These are phyloP conservation scores for Oegoconia quadripuncta DNA, from an alignment of 2,888 invertebrate genomes.

Conservation along the genomic window DNA sequence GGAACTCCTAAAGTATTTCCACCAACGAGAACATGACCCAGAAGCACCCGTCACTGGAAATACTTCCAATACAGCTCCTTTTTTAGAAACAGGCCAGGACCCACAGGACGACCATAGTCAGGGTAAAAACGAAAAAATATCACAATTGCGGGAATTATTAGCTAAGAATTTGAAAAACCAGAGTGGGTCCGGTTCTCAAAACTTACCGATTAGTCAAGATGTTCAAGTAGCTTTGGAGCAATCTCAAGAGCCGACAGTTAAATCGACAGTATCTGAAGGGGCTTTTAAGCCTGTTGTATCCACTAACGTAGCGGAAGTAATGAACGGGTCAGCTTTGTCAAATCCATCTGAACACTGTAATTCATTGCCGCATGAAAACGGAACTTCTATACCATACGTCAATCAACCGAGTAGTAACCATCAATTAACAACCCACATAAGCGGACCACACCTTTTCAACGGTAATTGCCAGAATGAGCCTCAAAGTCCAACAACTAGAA, in stretches of 20 bases:
- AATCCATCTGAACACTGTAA: constrained; percentile 39
- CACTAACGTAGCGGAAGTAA: constrained; percentile 30
- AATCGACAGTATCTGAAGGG: constrained; percentile 45
- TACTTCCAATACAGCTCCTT: constrained; percentile 38
- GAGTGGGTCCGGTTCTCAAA: constrained; percentile 52
- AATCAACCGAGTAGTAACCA: constrained; percentile 35
- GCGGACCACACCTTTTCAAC: constrained; percentile 50
- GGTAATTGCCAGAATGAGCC: constrained; percentile 77
- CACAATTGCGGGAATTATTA: constrained; percentile 85
- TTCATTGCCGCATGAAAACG: constrained; percentile 47
- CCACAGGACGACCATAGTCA: constrained; percentile 71
- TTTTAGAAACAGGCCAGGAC: constrained; percentile 67
- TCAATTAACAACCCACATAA: constrained; percentile 35
- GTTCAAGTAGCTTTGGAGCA: constrained; percentile 34
- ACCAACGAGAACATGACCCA: constrained; percentile 69
- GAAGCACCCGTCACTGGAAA: constrained; percentile 31
- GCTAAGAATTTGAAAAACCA: constrained; percentile 82
- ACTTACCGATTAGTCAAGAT: constrained; percentile 38
- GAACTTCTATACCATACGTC: constrained; percentile 38
- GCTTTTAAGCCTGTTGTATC: constrained; percentile 53
- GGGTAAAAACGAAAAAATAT: constrained; percentile 82
- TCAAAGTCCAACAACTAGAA: constrained; percentile 86
- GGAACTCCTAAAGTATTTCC: constrained; percentile 91
- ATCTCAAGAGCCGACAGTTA: constrained; percentile 38
- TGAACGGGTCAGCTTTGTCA: constrained; percentile 37